Percentiles rank a stretch among this genome's conserved stretches.
Evolutionary conservation across 2,797 vertebrate genomes (phyloP).

Genomic region (Lepilemur ruficaudatus): DNA sequence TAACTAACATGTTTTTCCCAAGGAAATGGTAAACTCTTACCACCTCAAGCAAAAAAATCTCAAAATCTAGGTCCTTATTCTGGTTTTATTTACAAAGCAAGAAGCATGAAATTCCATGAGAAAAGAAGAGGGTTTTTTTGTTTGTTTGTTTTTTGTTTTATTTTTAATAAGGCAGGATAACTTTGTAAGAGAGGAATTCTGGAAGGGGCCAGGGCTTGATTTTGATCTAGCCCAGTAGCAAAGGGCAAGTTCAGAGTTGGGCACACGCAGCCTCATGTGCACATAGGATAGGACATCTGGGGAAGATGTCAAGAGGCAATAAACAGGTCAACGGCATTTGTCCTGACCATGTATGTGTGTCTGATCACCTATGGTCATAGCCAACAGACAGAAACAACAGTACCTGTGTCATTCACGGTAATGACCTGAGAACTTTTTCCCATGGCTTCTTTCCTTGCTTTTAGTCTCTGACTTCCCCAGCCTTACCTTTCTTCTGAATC

Average conservation of each 20-base stretch:
- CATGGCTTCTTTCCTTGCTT: not conserved
- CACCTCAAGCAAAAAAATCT: constrained; percentile 29
- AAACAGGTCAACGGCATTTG: not conserved
- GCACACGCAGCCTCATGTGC: not conserved
- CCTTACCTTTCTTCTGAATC: not conserved
- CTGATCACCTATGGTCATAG: not conserved
- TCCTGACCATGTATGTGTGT: not conserved
- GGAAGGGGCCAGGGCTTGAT: not conserved
- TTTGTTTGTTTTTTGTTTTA: not conserved
- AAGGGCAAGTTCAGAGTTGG: not conserved
- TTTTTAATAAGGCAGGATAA: not conserved
- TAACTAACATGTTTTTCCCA: not conserved
- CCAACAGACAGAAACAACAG: not conserved
- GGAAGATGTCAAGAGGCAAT: not conserved
- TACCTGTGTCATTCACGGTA: accelerated
- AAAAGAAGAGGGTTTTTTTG: not conserved
- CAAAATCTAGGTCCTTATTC: not conserved
- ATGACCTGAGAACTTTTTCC: not conserved
- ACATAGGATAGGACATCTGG: not conserved
- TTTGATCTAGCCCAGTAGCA: not conserved
- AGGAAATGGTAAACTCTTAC: not conserved
- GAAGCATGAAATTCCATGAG: not conserved
- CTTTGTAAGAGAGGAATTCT: constrained; percentile 1
- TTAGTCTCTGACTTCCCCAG: not conserved
- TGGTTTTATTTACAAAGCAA: not conserved